These are phyloP conservation scores for Poeciliopsis prolifica DNA, from an alignment of 2,113 vertebrate genomes.

Conservation along the genomic window DNA sequence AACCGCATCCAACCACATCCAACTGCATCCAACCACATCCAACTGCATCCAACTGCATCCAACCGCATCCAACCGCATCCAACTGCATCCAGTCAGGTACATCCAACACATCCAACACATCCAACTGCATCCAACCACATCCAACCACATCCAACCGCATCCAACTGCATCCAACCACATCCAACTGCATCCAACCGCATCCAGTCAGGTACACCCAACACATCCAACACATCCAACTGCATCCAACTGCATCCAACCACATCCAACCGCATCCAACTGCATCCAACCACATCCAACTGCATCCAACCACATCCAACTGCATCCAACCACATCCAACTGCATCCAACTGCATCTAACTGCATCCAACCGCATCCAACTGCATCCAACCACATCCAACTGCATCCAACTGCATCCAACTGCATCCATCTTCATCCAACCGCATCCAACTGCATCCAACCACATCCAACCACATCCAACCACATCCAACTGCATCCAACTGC, in stretches of 20 bases:
- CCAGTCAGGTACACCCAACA: too few relatives aligned
- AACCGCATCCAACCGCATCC: too few relatives aligned
- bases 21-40: background rate
- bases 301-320: background rate
- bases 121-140: too few relatives aligned
- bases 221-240: slow-evolving; percentile 49
- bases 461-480: too few relatives aligned
- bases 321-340: background rate
- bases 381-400: slow-evolving; percentile 81
- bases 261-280: background rate
- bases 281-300: background rate
- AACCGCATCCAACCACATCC: slow-evolving; percentile 72
- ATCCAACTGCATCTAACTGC: background rate
- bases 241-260: slow-evolving; percentile 83
- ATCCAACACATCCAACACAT: too few relatives aligned
- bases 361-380: background rate
- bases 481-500: background rate
- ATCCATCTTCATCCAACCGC: too few relatives aligned
- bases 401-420: background rate
- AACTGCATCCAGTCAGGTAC: too few relatives aligned
- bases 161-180: slow-evolving; percentile 77
- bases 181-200: background rate
- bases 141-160: slow-evolving; percentile 86
- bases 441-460: background rate
- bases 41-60: too few relatives aligned